These are phyloP conservation scores for Drosophila bocqueti DNA, from an alignment of 1,140 invertebrate species.

Conservation along the genomic window DNA sequence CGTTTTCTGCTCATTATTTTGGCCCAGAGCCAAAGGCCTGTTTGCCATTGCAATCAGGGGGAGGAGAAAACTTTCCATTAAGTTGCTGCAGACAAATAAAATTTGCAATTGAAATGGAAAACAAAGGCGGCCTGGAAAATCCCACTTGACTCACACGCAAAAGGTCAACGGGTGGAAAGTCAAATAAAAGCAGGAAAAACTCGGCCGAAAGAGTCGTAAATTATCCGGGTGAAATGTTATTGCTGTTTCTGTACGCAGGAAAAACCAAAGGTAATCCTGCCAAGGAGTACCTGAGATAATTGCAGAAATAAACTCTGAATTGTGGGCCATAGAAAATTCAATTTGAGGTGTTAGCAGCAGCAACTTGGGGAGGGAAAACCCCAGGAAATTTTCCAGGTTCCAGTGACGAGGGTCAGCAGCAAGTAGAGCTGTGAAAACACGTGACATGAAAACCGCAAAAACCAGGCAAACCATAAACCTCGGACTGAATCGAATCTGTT, in stretches of 20 bases:
- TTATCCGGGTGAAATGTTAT: conserved; percentile 8
- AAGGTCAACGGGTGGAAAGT: conserved; percentile 59
- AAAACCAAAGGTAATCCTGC: conserved; percentile 37
- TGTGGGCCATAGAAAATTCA: conserved; percentile 55
- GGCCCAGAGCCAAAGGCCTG: conserved; percentile 55
- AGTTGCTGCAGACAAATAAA: conserved; percentile 36
- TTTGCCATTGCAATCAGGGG: conserved; percentile 38
- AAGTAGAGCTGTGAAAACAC: conserved; percentile 39
- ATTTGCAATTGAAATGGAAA: conserved; percentile 62
- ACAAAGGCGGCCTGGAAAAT: not conserved
- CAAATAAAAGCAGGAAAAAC: conserved; percentile 34
- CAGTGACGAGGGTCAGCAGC: conserved; percentile 29
- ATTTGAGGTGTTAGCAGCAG: conserved; percentile 20
- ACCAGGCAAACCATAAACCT: not conserved
- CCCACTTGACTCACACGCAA: conserved; percentile 65
- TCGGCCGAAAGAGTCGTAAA: conserved; percentile 37
- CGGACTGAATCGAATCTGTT: conserved; percentile 41
- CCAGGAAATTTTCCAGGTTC: conserved; percentile 16
- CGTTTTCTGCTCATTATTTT: conserved; percentile 45
- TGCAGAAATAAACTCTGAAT: conserved; percentile 53
- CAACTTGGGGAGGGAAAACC: conserved; percentile 11
- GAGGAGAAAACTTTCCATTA: conserved; percentile 61
- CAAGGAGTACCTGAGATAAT: conserved; percentile 30
- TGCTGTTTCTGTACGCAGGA: conserved; percentile 1
- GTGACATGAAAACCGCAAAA: conserved; percentile 44